Percentiles rank a stretch among this genome's conserved stretches.
These are phyloP conservation scores for Mionectes olivaceus DNA, from an alignment of 2,797 vertebrate species.

Conservation along the genomic window DNA sequence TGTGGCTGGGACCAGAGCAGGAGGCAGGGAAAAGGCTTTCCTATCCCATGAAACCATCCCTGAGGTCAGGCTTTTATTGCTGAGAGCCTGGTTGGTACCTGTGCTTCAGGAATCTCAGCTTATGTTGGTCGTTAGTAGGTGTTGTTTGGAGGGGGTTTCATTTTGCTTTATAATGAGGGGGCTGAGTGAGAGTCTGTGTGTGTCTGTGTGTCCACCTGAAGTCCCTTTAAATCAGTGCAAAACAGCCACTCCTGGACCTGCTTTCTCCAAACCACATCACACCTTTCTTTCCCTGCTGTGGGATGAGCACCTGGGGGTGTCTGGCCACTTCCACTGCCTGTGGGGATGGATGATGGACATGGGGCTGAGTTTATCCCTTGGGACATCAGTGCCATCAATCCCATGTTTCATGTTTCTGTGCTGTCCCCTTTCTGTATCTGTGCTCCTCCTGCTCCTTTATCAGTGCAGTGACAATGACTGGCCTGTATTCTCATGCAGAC, in stretches of 20 bases:
- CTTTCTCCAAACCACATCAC: neutral
- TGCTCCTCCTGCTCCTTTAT: neutral
- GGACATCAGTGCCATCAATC: neutral
- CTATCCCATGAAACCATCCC: neutral
- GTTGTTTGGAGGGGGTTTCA: neutral
- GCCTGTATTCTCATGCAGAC: neutral
- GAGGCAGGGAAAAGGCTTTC: neutral
- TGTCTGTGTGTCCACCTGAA: neutral
- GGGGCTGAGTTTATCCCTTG: neutral
- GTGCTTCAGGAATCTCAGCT: neutral
- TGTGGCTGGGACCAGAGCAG: neutral
- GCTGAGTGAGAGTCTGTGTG: neutral
- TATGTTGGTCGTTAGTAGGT: neutral
- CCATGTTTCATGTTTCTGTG: fast-evolving
- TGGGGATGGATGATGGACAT: neutral
- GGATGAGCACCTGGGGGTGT: neutral
- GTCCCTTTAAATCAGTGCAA: neutral
- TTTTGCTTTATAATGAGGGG: neutral
- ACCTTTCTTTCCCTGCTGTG: neutral
- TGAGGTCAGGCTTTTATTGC: neutral
- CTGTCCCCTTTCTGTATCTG: neutral
- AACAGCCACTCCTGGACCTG: neutral
- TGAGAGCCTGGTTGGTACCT: neutral
- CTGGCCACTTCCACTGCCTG: neutral
- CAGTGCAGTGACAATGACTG: neutral